Percentiles rank a stretch among this genome's conserved stretches.
Evolutionary conservation across 2,888 invertebrate genomes (phyloP).

Genomic region (Epinotia demarniana): DNA sequence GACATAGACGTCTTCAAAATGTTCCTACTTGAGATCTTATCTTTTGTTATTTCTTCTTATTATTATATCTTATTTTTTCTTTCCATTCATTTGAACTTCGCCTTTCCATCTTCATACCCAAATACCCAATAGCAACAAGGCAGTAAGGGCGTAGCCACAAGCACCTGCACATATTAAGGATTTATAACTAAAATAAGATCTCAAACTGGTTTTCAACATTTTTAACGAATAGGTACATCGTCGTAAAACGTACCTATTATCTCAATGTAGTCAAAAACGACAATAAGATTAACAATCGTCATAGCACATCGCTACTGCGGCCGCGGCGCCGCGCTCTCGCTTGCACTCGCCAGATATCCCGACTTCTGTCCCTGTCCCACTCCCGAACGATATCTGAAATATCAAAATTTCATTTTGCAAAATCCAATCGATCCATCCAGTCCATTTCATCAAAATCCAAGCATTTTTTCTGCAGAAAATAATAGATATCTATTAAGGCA

Average conservation of each 20-base stretch:
- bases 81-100: neutral
- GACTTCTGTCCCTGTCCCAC: neutral
- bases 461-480: constrained; percentile 82
- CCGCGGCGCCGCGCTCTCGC: constrained; percentile 12
- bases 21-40: neutral
- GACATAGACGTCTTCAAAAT: too few species aligned
- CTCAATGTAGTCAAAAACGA: constrained; percentile 16
- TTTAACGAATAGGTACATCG: neutral
- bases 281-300: constrained; percentile 19
- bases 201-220: neutral
- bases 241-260: constrained; percentile 5
- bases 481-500: constrained; percentile 92
- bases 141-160: neutral
- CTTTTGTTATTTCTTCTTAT: too few species aligned
- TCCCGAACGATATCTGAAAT: neutral
- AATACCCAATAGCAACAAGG: neutral
- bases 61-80: neutral
- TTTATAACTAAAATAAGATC: neutral
- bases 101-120: neutral
- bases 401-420: too few species aligned
- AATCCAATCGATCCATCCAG: too few species aligned
- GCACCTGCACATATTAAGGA: too few species aligned
- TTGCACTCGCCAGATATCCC: neutral
- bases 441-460: constrained; percentile 86
- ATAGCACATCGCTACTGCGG: constrained; percentile 18